Evolutionary conservation across 2,797 vertebrate species (phyloP).

Genomic region (Peromyscus melanophrys): DNA sequence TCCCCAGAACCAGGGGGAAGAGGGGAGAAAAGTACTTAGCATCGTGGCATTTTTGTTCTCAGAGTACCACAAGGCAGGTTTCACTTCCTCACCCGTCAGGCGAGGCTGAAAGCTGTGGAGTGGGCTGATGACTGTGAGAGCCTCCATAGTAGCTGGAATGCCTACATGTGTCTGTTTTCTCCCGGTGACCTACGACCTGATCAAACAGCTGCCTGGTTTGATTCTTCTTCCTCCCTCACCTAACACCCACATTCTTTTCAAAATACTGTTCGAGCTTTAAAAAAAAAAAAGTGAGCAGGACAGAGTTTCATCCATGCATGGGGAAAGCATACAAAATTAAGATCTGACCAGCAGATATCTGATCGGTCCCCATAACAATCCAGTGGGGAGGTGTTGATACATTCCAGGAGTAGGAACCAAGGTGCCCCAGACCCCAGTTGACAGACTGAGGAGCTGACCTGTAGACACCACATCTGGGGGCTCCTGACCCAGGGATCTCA

Average conservation of each 20-base stretch:
- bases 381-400: background rate
- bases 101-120: conserved; percentile 8
- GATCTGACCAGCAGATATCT: background rate
- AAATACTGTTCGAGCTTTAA: conserved; percentile 19
- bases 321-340: background rate
- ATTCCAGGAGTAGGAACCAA: background rate
- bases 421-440: background rate
- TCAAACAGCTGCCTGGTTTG: background rate
- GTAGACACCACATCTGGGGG: background rate
- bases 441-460: background rate
- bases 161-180: background rate
- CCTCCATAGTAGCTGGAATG: fast-evolving
- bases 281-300: background rate
- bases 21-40: background rate
- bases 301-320: conserved; percentile 9
- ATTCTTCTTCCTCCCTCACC: background rate
- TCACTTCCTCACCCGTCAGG: background rate
- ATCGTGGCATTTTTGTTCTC: background rate
- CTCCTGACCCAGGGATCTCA: background rate
- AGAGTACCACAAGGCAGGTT: background rate
- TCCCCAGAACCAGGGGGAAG: background rate
- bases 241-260: conserved; percentile 45
- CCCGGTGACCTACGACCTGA: background rate
- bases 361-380: background rate
- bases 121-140: background rate